Conservation (phyloP, 2,888 invertebrate species). For the Agrochola circellaris region DNA sequence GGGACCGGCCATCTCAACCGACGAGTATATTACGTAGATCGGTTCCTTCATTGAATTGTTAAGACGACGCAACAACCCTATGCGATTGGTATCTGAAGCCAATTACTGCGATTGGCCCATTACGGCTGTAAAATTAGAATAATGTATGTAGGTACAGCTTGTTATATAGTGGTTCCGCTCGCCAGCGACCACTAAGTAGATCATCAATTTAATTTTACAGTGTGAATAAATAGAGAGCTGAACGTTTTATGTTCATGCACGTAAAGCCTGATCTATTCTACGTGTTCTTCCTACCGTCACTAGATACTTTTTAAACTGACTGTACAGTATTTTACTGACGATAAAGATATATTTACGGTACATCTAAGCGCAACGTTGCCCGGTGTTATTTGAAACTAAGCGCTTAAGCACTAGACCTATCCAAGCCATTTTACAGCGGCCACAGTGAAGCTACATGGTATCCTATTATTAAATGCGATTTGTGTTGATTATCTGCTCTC, state of each 20-base stretch:
- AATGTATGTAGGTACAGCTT: conserved; percentile 37
- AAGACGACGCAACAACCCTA: conserved; percentile 7
- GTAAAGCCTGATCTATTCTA: conserved; percentile 32
- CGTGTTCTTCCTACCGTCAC: background rate
- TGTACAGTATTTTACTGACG: conserved; percentile 5
- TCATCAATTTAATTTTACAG: conserved; percentile 51
- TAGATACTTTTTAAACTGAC: background rate
- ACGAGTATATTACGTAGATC: conserved; percentile 23
- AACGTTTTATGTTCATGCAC: conserved; percentile 28
- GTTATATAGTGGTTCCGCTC: conserved; percentile 34
- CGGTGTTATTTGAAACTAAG: conserved; percentile 50
- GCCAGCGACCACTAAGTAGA: conserved; percentile 34
- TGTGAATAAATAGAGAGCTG: conserved; percentile 26
- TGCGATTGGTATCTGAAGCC: conserved; percentile 34
- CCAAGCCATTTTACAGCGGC: conserved; percentile 43
- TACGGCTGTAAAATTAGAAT: conserved; percentile 37
- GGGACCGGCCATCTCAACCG: background rate
- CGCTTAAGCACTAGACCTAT: conserved; percentile 42
- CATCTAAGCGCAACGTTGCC: conserved; percentile 29
- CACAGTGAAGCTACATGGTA: conserved; percentile 23
- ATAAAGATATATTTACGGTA: conserved; percentile 33
- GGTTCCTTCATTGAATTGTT: conserved; percentile 22
- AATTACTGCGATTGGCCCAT: conserved; percentile 35
- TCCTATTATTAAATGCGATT: conserved; percentile 49
- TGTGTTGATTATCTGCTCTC: conserved; percentile 47